These are phyloP conservation scores for Clamator glandarius DNA, from an alignment of 2,797 vertebrate species.

Conservation along the genomic window DNA sequence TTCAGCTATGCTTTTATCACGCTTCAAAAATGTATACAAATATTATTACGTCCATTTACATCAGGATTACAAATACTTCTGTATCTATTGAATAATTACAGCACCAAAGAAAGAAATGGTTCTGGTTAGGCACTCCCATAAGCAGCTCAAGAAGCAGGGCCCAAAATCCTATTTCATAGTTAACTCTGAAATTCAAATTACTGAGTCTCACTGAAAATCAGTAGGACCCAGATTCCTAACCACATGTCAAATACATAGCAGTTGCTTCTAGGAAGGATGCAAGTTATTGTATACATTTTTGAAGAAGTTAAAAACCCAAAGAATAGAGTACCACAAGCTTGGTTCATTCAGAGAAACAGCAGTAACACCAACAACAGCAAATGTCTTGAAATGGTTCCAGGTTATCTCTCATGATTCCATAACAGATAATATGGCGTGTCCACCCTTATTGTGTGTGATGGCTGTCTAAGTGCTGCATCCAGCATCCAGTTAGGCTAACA, in stretches of 20 bases:
- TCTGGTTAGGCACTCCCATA: background rate
- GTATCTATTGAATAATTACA: background rate
- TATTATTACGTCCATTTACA: background rate
- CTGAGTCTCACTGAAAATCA: background rate
- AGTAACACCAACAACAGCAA: background rate
- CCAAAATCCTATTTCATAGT: background rate
- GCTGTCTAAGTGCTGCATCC: background rate
- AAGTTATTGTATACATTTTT: background rate
- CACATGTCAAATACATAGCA: background rate
- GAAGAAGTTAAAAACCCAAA: background rate
- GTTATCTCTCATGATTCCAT: background rate
- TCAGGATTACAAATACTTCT: background rate
- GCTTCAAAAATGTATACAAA: background rate
- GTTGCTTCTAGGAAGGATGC: background rate
- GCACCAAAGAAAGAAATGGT: background rate
- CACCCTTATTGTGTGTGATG: accelerated
- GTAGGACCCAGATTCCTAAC: background rate
- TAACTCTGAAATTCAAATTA: background rate
- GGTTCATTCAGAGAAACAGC: background rate
- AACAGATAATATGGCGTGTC: accelerated
- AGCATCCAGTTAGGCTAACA: background rate
- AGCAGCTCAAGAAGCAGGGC: background rate
- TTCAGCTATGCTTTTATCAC: background rate
- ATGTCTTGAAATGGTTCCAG: background rate
- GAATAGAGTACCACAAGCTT: background rate